Conservation (phyloP, 2,888 invertebrate genomes). For the Drosophila colorata region DNA sequence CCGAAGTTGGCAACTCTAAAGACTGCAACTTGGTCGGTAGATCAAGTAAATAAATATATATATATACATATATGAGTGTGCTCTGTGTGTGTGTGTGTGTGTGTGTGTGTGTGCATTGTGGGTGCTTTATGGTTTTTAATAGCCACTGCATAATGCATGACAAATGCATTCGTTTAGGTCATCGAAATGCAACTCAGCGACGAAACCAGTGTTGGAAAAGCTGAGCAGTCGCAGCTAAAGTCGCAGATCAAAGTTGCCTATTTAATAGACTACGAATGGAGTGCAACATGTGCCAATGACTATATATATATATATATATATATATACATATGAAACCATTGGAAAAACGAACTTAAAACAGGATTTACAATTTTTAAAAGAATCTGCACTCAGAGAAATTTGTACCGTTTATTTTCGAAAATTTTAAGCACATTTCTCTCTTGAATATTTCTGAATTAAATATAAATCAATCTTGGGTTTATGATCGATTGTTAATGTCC, state of each 20-base stretch:
- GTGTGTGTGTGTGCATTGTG: slow-evolving; percentile 23
- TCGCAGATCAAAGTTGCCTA: slow-evolving; percentile 10
- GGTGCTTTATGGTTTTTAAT: slow-evolving; percentile 61
- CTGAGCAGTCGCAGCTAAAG: neutral
- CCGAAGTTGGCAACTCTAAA: slow-evolving; percentile 44
- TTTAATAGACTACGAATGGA: slow-evolving; percentile 2
- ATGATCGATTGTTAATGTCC: too few relatives aligned
- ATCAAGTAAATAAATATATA: slow-evolving; percentile 48
- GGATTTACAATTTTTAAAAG: too few relatives aligned
- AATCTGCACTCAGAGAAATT: too few relatives aligned
- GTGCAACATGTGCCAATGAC: neutral
- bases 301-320: too few relatives aligned
- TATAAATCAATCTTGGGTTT: too few relatives aligned
- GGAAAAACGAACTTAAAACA: too few relatives aligned
- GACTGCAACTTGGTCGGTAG: slow-evolving; percentile 55
- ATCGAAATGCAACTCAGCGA: slow-evolving; percentile 46
- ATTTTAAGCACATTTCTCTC: too few relatives aligned
- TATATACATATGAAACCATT: too few relatives aligned
- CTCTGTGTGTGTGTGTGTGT: neutral
- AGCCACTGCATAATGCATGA: slow-evolving; percentile 66
- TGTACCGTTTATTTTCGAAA: too few relatives aligned
- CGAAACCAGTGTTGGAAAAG: slow-evolving; percentile 13
- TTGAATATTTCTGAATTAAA: too few relatives aligned
- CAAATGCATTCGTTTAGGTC: slow-evolving; percentile 41
- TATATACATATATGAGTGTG: neutral